These are phyloP conservation scores for Actinernus sp. DNA, from an alignment of 92 coral and sea anemone species.

Conservation along the genomic window DNA sequence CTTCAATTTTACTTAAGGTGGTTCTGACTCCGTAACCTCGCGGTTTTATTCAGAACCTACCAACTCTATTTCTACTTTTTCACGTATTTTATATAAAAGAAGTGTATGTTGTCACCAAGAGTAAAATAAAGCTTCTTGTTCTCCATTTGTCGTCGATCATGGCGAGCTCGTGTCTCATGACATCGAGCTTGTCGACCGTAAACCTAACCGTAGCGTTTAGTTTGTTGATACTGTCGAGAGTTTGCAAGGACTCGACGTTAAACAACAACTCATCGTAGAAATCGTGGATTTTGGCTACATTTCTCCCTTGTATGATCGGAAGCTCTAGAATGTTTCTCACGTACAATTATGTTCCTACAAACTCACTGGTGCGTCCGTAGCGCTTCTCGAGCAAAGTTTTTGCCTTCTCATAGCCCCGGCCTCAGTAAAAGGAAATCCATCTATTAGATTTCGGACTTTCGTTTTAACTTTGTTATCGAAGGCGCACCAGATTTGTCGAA, in stretches of 20 bases:
- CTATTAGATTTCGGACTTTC: constrained; percentile 47
- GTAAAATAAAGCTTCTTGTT: too few relatives aligned
- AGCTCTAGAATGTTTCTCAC: constrained; percentile 52
- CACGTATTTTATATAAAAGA: too few relatives aligned
- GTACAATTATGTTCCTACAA: constrained; percentile 50
- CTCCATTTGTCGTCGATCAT: constrained; percentile 48
- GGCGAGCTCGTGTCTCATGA: constrained; percentile 45
- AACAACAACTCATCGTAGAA: constrained; percentile 50
- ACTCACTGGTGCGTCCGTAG: constrained; percentile 52
- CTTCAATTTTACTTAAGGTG: too few relatives aligned
- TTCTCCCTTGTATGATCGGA: constrained; percentile 40
- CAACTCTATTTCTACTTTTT: too few relatives aligned
- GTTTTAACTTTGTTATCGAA: constrained; percentile 40
- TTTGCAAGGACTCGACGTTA: constrained; percentile 62
- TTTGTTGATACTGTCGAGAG: too few relatives aligned
- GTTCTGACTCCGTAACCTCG: too few relatives aligned
- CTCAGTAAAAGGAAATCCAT: constrained; percentile 62
- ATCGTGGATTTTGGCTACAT: constrained; percentile 49
- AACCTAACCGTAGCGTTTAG: constrained; percentile 36
- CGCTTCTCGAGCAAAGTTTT: constrained; percentile 22
- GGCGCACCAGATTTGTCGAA: constrained; percentile 23
- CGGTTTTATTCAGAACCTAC: too few relatives aligned
- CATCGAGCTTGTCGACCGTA: constrained; percentile 46
- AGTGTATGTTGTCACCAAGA: too few relatives aligned
- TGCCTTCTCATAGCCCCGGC: constrained; percentile 54